Evolutionary conservation across 1,140 invertebrate species (phyloP).

Genomic region (Ceratina australensis): DNA sequence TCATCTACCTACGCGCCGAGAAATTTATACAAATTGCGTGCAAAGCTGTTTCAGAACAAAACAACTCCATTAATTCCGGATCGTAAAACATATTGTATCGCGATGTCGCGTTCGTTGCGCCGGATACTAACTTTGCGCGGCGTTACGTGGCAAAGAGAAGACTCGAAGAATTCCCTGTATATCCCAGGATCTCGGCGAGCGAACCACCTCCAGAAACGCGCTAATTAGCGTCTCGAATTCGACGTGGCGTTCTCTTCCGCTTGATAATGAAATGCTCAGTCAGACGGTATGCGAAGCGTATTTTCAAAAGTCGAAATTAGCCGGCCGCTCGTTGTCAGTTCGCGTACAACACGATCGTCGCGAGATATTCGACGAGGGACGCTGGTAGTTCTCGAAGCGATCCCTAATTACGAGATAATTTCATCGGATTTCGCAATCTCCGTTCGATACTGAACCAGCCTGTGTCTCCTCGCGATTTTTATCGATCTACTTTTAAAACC

Average conservation of each 20-base stretch:
- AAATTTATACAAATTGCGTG: background rate
- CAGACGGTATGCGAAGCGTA: constrained; percentile 19
- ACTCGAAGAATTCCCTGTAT: background rate
- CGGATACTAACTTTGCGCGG: no score
- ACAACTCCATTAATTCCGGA: background rate
- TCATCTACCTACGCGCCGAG: background rate
- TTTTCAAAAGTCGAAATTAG: constrained; percentile 53
- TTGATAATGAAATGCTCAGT: constrained; percentile 49
- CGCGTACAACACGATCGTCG: constrained; percentile 9
- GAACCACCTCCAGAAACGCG: constrained; percentile 32
- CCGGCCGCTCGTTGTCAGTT: constrained; percentile 16
- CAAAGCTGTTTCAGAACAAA: background rate
- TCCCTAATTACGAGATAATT: background rate
- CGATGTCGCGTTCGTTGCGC: background rate
- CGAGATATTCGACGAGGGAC: constrained; percentile 3
- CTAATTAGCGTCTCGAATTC: constrained; percentile 53
- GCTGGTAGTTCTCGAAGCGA: background rate
- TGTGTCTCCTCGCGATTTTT: background rate
- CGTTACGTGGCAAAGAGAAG: no score
- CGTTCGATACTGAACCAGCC: background rate
- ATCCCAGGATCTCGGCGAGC: background rate
- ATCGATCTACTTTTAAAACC: background rate
- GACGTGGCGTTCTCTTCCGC: background rate
- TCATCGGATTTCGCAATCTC: background rate
- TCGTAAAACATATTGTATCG: constrained; percentile 6